Base-by-base conservation (phyloP, 92 coral and sea anemone genomes). In the Palythoa grandiflora region DNA sequence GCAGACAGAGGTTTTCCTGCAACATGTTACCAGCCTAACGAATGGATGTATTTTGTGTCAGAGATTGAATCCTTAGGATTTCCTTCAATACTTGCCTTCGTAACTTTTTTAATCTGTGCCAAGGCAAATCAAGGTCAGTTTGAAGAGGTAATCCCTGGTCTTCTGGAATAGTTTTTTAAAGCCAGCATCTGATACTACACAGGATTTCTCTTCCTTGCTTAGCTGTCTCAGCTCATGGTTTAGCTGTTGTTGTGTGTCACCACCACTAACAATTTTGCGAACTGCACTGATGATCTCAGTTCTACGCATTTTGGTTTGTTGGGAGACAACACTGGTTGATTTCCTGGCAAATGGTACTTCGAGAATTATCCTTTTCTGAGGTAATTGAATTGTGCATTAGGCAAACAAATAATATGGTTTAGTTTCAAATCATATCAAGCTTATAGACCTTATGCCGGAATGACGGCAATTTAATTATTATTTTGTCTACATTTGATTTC, bases 241-340 rank as follows among this genome's bases (percentile, higher is more conserved):
- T 40, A 74, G 79, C n/a, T 71, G 76, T 74, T 74, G 59, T 74
- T 74, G 59, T 74, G 79, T 74, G 78, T 73, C 79, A 74, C 79
- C 57, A 47, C 59, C 79, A 74, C 79, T 74, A 47, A 73, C 54
- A 40, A 38, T 19, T 47, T 74, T 16, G 7, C 59, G 59, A 74
- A 74, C 79, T 40, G 79, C 57, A 74, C 55, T 74, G 57, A 74
- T 74, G 79, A 74, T 74, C 37, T 74, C 55, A 44, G 57, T 39
- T 74, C 79, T 74, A n/a, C 59, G 79, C 57, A 0, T 74, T 74
- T 74, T 74, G 28, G 79, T 74, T 74, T 74, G 79, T 74, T 74
- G 79, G 60, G 79, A 74, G 79, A 74, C 59, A 74, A 40, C 38
- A 19, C 79, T 74, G 79, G 79, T 74, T 74, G 79, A 16, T 74